Base-by-base conservation (phyloP, 2,113 vertebrate genomes). In the Myotis lucifugus region DNA sequence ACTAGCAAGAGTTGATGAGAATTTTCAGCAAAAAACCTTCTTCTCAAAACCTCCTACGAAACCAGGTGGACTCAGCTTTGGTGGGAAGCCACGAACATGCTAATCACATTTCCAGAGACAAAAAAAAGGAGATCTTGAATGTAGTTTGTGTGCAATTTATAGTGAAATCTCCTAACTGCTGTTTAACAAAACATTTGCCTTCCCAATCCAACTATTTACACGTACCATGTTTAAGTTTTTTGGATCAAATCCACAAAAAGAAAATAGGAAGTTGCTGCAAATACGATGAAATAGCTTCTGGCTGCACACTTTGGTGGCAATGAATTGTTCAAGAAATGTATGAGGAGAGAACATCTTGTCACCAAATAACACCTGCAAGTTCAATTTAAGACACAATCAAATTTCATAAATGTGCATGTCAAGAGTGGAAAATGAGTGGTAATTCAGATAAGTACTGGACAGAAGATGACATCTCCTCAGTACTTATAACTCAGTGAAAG, bases 151-250 rank as follows among this genome's bases (percentile, higher is more conserved):
- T 7, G 21, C 9, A 70, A 78, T 59, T 54, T 8, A 86, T 54
- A 85, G 79, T 50, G 19, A 77, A 73, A 17, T 56, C 4, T 72
- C 19, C 37, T 42, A 15, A 29, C 37, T 5, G 32, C 5, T 79
- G 3, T 74, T 13, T 5, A 93, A 78, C 7, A 70, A 94, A 93
- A 73, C 42, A 52, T 67, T 48, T 56, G 18, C 13, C 40, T 92
- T 86, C 25, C 46, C 14, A 13, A 46, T 21, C 25, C 6, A 2
- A 66, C 10, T 87, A 42, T 13, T 81, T 85, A 95, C 56, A 97
- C 97, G 0, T 98, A 99, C 99, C 99, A 98, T 98, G 96, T 99
- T 99, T 42, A 99, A 98, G 94, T 99, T 99, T 59, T 98, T 97
- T 76, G 98, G 98, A 79, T 99, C 98, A 72, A 99, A 99, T 95